Evolutionary conservation across 2,888 invertebrate species (phyloP).

Genomic region (Micoletzkya japonica): DNA sequence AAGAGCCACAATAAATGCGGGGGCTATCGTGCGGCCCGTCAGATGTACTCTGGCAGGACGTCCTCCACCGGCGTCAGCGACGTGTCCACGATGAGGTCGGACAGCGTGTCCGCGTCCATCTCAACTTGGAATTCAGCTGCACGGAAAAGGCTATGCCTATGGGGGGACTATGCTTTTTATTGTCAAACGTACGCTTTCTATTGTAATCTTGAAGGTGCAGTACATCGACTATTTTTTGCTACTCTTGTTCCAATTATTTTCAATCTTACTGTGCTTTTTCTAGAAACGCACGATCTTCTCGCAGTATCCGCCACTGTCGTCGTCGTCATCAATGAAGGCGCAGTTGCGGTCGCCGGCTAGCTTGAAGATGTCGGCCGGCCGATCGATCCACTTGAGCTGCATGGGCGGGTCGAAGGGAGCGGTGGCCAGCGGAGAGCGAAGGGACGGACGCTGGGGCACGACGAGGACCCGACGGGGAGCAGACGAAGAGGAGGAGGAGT

Average conservation of each 20-base stretch:
- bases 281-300: not conserved
- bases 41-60: constrained; percentile 10
- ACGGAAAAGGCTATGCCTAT: not conserved
- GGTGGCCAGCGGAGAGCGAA: not conserved
- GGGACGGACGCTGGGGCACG: constrained; percentile 3
- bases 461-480: too few species aligned
- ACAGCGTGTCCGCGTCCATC: constrained; percentile 14
- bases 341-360: constrained; percentile 3
- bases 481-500: too few species aligned
- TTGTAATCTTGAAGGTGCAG: not conserved
- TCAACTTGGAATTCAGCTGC: not conserved
- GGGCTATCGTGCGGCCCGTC: too few species aligned
- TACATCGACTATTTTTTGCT: too few species aligned
- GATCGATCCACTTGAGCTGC: constrained; percentile 21
- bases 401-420: constrained; percentile 22
- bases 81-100: constrained; percentile 22
- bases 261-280: not conserved
- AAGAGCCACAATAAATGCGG: not conserved
- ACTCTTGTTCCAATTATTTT: not conserved
- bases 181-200: not conserved
- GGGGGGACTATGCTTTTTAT: not conserved
- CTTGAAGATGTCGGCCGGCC: constrained; percentile 17
- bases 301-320: not conserved
- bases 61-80: constrained; percentile 24
- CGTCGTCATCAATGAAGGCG: constrained; percentile 8